A percentile compares a stretch with the other conserved stretches of the same genome.
These are phyloP conservation scores for Mythimna lalbum DNA, from an alignment of 2,888 invertebrate genomes.

Conservation along the genomic window DNA sequence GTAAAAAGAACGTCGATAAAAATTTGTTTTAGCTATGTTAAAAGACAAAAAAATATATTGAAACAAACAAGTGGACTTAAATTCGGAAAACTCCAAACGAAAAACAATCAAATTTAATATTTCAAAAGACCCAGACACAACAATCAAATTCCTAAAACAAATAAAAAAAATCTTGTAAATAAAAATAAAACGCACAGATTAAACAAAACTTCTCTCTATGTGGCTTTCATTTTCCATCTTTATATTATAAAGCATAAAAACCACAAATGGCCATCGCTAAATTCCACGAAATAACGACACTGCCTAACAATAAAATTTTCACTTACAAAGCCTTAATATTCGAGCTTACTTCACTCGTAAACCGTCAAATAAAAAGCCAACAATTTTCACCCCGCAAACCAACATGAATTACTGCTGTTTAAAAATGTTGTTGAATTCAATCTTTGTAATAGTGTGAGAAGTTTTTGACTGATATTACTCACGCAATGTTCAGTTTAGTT, in stretches of 20 bases:
- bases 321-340: conserved; percentile 66
- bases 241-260: conserved; percentile 29
- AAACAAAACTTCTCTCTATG: neutral
- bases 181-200: neutral
- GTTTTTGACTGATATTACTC: conserved; percentile 41
- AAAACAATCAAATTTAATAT: neutral
- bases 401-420: conserved; percentile 59
- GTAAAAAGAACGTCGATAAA: no score
- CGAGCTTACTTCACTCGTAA: conserved; percentile 64
- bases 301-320: conserved; percentile 65
- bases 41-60: neutral
- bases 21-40: no score
- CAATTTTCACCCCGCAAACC: conserved; percentile 66
- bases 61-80: neutral
- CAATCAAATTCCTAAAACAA: neutral
- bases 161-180: neutral
- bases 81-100: neutral
- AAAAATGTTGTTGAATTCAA: conserved; percentile 68
- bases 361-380: conserved; percentile 67
- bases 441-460: conserved; percentile 34
- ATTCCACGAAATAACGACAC: conserved; percentile 60
- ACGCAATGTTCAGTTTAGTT: conserved; percentile 28
- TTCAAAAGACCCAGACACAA: neutral
- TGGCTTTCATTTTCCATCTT: neutral
- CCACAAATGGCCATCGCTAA: conserved; percentile 51